Base-by-base conservation (phyloP, 2,113 vertebrate species). In the Numenius arquata region DNA sequence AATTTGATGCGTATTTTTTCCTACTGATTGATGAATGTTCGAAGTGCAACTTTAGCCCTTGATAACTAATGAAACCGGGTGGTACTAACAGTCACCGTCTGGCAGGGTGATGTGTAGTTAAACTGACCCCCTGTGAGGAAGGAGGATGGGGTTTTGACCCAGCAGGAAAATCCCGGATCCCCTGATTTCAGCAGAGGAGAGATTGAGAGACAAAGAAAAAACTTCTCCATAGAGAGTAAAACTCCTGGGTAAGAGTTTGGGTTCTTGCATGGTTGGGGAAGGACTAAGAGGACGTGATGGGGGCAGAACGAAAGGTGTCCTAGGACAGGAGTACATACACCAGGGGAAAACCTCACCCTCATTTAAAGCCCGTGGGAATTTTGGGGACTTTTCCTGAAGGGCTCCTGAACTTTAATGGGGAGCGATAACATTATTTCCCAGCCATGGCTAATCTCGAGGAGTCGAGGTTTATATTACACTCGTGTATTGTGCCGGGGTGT, bases 1-100 rank as follows among this genome's bases (percentile, higher is more conserved):
- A 96, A 97, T 98, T 98, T 89, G 79, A 96, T 97, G 97, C 58
- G 93, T 98, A 89, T 96, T 95, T 98, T 98, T 98, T 97, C 97
- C 97, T 97, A 92, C 95, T 55, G 74, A 96, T 85, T 98, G 97
- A 97, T 98, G 97, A 97, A 97, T 91, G 96, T 85, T 96, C 59
- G 86, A 97, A 97, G 96, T 62, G 78, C 97, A 98, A 97, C 91
- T 97, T 96, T 97, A 97, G 95, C 95, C 97, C 94, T 95, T 73
- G 94, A 94, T 97, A 94, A 96, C 89, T 95, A 97, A 97, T 88
- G 95, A 96, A 98, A 95, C 59, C 82, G 95, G 86, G 90, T 91
- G 93, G 96, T 92, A 73, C 72, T 73, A 94, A 91, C 45, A 73
- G 76, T 87, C 88, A 89, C 95, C 65, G 15, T 97, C 95, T 95